Percentiles rank a stretch among this genome's conserved stretches.
phyloP scores from a whole-genome alignment of 2,797 vertebrate genomes.

The Paramormyrops hopkinsi region DNA sequence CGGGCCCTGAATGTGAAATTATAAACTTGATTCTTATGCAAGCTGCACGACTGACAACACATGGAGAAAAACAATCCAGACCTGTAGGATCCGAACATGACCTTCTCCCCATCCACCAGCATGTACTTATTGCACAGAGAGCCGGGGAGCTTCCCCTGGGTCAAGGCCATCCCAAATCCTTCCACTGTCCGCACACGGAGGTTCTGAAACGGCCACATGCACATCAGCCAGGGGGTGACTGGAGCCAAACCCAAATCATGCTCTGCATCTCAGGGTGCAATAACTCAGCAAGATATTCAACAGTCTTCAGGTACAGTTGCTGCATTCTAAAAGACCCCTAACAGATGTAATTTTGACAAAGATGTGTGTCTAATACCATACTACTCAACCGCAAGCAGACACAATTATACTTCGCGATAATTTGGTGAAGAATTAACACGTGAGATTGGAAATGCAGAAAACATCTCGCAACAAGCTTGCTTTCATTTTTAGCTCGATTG shows the following conservation, averaged over 20 bases:
- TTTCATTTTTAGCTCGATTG: neutral
- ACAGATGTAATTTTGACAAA: neutral
- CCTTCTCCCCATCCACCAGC: slow-evolving; percentile 90
- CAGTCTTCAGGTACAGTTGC: neutral
- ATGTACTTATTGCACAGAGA: slow-evolving; percentile 78
- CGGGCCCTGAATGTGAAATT: neutral
- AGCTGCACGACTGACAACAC: neutral
- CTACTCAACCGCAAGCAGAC: neutral
- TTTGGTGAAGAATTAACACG: neutral
- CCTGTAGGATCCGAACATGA: slow-evolving; percentile 88
- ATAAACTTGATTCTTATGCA: neutral
- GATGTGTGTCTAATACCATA: neutral
- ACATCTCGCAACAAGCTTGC: neutral
- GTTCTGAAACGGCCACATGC: slow-evolving; percentile 62
- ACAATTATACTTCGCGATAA: neutral
- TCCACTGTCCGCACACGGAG: slow-evolving; percentile 73
- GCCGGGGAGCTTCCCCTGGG: slow-evolving; percentile 74
- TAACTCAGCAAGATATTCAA: slow-evolving; percentile 21
- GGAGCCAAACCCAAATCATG: neutral
- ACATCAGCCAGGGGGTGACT: slow-evolving; percentile 5
- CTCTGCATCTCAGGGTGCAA: neutral
- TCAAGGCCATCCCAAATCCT: slow-evolving; percentile 73
- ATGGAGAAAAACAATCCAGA: slow-evolving; percentile 28
- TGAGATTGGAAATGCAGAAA: neutral
- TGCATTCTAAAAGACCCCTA: neutral